Percentiles rank a stretch among this genome's conserved stretches.
phyloP scores from a whole-genome alignment of 1,140 invertebrate genomes.

The Drosophila sechellia region DNA sequence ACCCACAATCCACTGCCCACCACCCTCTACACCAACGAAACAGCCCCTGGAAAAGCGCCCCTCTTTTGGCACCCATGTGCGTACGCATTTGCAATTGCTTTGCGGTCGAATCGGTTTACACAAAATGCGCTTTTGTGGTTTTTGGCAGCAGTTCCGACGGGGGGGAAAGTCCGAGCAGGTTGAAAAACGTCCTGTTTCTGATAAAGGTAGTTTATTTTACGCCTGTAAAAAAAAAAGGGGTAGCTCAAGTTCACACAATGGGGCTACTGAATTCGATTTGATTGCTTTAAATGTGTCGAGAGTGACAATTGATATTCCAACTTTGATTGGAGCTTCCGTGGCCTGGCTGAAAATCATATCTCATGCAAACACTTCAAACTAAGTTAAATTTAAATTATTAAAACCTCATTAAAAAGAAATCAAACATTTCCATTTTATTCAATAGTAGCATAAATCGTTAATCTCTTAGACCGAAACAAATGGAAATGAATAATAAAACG shows the following conservation, averaged over 20 bases:
- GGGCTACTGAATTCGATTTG: conserved; percentile 10
- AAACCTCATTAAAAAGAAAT: neutral
- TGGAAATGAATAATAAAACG: neutral
- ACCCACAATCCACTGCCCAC: neutral
- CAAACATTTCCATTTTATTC: neutral
- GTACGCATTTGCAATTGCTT: conserved; percentile 73
- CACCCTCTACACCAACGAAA: no score
- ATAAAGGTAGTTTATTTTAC: conserved; percentile 1
- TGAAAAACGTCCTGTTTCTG: conserved; percentile 3
- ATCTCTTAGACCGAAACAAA: neutral
- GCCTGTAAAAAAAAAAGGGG: neutral
- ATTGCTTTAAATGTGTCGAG: neutral
- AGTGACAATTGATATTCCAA: neutral
- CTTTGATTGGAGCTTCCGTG: neutral
- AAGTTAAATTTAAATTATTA: neutral
- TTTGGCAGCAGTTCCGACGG: conserved; percentile 35
- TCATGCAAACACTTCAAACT: no score
- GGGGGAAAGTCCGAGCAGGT: neutral
- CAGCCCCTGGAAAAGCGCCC: neutral
- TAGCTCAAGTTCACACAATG: conserved; percentile 6
- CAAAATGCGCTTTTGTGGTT: conserved; percentile 78
- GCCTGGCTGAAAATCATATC: neutral
- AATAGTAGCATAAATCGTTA: neutral
- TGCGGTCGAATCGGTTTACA: conserved; percentile 75
- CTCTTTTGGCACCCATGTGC: conserved; percentile 7